phyloP scores from a whole-genome alignment of 2,113 vertebrate species.

The Lepidothrix coronata region DNA sequence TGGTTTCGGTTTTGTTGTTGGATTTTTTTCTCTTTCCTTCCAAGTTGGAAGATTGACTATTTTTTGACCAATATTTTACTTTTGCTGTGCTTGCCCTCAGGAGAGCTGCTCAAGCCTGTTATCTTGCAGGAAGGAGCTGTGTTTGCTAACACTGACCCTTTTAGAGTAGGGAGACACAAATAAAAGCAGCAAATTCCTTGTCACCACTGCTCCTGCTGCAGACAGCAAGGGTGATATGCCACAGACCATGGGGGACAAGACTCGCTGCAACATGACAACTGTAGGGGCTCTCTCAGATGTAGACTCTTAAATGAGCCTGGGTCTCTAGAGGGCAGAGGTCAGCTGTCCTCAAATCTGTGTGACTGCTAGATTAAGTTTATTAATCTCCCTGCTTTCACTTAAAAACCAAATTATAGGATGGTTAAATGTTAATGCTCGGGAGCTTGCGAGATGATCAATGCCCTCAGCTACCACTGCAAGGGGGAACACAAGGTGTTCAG shows the following conservation, averaged over 20 bases:
- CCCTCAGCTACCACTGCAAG: neutral
- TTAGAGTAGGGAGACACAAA: neutral
- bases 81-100: neutral
- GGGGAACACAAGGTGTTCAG: neutral
- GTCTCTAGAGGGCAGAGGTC: slow-evolving; percentile 61
- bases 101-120: neutral
- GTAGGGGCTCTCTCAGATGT: neutral
- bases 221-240: neutral
- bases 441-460: neutral
- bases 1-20: neutral
- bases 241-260: neutral
- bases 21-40: neutral
- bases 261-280: neutral
- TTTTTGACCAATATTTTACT: neutral
- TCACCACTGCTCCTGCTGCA: neutral
- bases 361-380: slow-evolving; percentile 59
- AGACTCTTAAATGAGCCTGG: slow-evolving; percentile 25
- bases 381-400: slow-evolving; percentile 57
- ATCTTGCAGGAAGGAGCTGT: neutral
- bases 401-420: slow-evolving; percentile 42
- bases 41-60: neutral
- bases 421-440: neutral
- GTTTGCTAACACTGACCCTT: neutral
- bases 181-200: neutral
- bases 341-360: slow-evolving; percentile 36